Evolutionary conservation across 1,140 invertebrate genomes (phyloP).

Genomic region (Caerostris darwini): DNA sequence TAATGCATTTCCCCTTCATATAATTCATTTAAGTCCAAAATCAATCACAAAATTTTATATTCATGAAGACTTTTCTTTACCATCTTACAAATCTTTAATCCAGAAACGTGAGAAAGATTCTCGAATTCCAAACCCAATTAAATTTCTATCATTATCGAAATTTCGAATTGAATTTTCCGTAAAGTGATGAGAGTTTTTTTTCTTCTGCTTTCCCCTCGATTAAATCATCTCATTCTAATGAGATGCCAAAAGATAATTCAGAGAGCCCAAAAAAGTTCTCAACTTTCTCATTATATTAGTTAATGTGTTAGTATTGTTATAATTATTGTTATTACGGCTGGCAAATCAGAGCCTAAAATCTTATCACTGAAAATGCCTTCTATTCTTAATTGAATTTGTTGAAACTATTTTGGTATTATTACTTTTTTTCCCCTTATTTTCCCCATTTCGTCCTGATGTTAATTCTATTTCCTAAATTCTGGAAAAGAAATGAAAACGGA

Average conservation of each 20-base stretch:
- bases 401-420: too few relatives aligned
- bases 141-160: constrained; percentile 27
- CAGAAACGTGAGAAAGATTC: constrained; percentile 1
- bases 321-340: too few relatives aligned
- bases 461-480: too few relatives aligned
- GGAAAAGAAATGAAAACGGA: too few relatives aligned
- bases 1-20: not conserved
- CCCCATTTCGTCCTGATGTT: too few relatives aligned
- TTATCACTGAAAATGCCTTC: too few relatives aligned
- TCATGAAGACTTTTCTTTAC: not conserved
- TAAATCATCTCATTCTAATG: constrained; percentile 37
- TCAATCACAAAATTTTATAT: not conserved
- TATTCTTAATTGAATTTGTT: too few relatives aligned
- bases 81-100: not conserved
- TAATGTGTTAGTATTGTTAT: not conserved
- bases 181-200: too few relatives aligned
- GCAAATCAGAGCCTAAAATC: too few relatives aligned
- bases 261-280: not conserved
- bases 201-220: constrained; percentile 6
- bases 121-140: not conserved
- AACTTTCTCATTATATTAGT: not conserved
- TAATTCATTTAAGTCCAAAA: not conserved
- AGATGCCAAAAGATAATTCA: not conserved
- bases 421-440: too few relatives aligned
- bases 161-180: constrained; percentile 24